Evolutionary conservation across 1,140 invertebrate species (phyloP).

Genomic region (Leucophenga varia): DNA sequence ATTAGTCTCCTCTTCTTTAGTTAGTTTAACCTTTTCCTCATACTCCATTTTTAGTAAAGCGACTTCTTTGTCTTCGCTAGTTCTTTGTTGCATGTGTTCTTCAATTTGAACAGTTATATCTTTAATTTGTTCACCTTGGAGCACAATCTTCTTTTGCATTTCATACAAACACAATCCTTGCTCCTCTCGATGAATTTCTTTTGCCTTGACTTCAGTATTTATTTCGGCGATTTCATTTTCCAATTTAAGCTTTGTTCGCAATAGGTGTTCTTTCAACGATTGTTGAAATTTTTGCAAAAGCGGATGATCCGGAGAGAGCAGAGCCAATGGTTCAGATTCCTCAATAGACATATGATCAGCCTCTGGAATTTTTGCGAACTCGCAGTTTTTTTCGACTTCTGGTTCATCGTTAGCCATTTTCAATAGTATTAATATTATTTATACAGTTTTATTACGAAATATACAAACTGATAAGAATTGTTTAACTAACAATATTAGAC

Average conservation of each 20-base stretch:
- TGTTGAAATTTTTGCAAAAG: constrained; percentile 66
- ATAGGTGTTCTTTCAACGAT: constrained; percentile 62
- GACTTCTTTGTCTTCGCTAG: constrained; percentile 46
- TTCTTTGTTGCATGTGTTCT: constrained; percentile 53
- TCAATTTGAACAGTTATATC: constrained; percentile 58
- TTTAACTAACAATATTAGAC: no score
- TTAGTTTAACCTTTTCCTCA: constrained; percentile 46
- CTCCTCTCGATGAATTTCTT: constrained; percentile 57
- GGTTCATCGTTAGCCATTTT: no score
- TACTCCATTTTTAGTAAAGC: constrained; percentile 49
- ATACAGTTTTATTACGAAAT: no score
- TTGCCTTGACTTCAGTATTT: constrained; percentile 55
- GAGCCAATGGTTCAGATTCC: constrained; percentile 32
- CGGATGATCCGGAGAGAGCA: constrained; percentile 62
- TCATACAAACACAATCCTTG: constrained; percentile 57
- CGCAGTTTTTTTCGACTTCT: no score
- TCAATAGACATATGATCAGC: not conserved
- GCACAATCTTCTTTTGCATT: constrained; percentile 58
- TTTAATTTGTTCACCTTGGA: constrained; percentile 59
- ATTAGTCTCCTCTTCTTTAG: constrained; percentile 48
- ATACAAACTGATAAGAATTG: no score
- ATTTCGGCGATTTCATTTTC: constrained; percentile 63
- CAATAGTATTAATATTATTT: no score
- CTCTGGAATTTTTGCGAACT: constrained; percentile 23
- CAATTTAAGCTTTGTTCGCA: constrained; percentile 60